phyloP scores from a whole-genome alignment of 2,113 vertebrate genomes.

The Pungitius pungitius region DNA sequence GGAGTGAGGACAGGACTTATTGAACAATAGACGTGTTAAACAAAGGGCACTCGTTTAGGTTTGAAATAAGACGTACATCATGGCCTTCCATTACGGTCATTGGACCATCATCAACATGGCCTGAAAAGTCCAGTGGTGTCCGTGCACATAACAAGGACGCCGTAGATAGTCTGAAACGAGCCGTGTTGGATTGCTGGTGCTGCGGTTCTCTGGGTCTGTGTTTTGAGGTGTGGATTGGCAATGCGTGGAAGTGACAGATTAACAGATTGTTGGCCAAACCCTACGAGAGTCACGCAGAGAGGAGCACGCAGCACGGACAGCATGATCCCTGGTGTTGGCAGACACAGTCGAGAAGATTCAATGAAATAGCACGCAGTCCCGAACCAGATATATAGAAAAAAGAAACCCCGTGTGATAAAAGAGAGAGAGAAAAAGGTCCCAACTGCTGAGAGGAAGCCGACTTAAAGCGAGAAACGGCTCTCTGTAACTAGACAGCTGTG shows the following conservation, averaged over 20 bases:
- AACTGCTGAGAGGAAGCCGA: slow-evolving; percentile 8
- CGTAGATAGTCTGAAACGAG: not conserved
- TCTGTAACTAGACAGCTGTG: slow-evolving; percentile 52
- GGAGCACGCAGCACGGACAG: not conserved
- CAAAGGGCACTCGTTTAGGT: not conserved
- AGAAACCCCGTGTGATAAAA: slow-evolving; percentile 9
- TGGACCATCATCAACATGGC: not conserved
- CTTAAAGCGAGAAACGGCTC: slow-evolving; percentile 29
- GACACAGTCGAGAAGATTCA: not conserved
- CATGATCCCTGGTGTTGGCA: not conserved
- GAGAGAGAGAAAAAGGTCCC: slow-evolving; percentile 36
- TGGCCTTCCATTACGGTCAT: not conserved
- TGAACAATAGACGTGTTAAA: not conserved
- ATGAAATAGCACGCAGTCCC: not conserved
- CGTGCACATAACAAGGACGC: too few relatives aligned
- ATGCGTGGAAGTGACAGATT: too few relatives aligned
- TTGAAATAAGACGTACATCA: not conserved
- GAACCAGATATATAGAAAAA: not conserved
- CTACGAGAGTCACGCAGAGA: not conserved
- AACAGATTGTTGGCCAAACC: not conserved
- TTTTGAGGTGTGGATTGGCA: not conserved
- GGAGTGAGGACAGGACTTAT: not conserved
- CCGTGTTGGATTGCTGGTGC: too few relatives aligned
- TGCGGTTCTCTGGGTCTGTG: not conserved
- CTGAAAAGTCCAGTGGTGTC: not conserved